These are phyloP conservation scores for Grammomys dolichurus DNA, from an alignment of 2,113 vertebrate genomes.

Conservation along the genomic window DNA sequence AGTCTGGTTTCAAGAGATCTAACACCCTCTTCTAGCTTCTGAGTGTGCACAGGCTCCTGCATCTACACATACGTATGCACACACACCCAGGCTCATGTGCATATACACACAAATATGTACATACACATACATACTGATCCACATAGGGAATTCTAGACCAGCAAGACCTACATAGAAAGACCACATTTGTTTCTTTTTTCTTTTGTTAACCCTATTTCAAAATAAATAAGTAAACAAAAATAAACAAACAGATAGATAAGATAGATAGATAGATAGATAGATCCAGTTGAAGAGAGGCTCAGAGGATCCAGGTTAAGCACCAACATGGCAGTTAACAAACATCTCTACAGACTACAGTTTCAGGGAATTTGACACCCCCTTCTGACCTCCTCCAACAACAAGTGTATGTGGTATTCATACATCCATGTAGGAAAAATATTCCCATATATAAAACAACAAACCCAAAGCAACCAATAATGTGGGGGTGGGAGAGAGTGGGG, in stretches of 20 bases:
- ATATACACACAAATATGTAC: background rate
- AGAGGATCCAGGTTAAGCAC: background rate
- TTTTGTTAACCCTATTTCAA: background rate
- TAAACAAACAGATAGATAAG: too few species aligned
- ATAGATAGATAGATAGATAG: too few species aligned
- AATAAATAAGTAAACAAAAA: too few species aligned
- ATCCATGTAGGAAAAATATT: background rate
- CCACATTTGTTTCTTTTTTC: background rate
- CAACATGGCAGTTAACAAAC: background rate
- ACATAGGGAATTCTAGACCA: background rate
- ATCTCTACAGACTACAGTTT: background rate
- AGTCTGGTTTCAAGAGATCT: background rate
- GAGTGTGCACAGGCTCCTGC: background rate
- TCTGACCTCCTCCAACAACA: background rate
- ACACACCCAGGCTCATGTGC: background rate
- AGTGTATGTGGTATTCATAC: background rate
- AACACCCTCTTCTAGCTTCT: background rate
- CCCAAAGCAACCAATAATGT: background rate
- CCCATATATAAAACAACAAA: background rate
- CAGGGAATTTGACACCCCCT: too few species aligned
- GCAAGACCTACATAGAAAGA: background rate
- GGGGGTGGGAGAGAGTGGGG: background rate
- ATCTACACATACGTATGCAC: background rate
- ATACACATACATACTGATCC: background rate
- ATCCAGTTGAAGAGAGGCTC: background rate